Base-by-base conservation (phyloP, 2,888 invertebrate species). In the Sturmia bella region DNA sequence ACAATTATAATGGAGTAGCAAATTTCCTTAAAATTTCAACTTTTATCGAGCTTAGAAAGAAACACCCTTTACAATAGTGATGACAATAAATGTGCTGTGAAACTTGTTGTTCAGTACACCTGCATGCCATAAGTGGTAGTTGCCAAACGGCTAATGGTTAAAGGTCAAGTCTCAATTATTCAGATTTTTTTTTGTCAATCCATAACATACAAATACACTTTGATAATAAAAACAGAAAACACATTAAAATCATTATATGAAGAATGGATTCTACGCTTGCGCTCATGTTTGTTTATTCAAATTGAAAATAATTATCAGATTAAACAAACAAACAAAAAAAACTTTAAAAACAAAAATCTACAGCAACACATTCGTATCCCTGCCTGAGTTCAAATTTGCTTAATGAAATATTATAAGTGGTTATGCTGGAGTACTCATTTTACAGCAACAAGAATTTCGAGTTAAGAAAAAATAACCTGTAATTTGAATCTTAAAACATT, bases 401-500 rank as follows among this genome's bases (percentile, higher is more conserved):
- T 57, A 48, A 70, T 48, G 37, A 39, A 57, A 57, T 57, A 78
- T 66, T 59, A 32, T 32, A 70, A 70, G 63, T 59, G 24, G 50
- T 59, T 66, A 59, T 54, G 43, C 59, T n/a, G 48, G 54, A 19
- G 15, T 48, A 24, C 37, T 57, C 69, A 6, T 70, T 37, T 57
- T 37, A 70, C 43, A 48, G 45, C 56, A 37, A 48, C 37, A 63
- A 48, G 4, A 48, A 48, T 4, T 43, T 61, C 56, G 41, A 37
- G 7, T 32, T 7, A 56, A 37, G 0, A 54, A 21, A 37, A 21
- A 24, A 73, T 17, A 56, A 2, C 50, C 43, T 80, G 79, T 80
- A 74, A 80, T 80, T 80, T 73, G 68, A 79, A 69, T 79, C 79
- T 54, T 61, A 27, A 37, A 21, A 19, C 15, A 32, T 48, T 61